Evolutionary conservation across 2,113 vertebrate species (phyloP), one percentile per base, ranked within the genome.

Genomic region (Heptranchias perlo): DNA sequence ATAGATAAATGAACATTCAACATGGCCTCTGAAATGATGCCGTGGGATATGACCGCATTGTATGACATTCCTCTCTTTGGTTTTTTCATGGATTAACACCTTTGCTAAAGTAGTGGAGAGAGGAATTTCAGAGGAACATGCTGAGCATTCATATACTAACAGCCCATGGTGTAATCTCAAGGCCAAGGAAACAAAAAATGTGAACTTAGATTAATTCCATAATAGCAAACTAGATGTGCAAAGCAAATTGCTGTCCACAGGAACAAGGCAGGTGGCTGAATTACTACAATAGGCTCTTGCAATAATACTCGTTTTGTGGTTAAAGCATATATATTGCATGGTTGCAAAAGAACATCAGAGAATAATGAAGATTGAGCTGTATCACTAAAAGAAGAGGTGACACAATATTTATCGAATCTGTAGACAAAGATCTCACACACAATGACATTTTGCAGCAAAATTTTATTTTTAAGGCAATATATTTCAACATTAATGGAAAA

Each of bases 391-490:
- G 5, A 1, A 78, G 35, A 89, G 49, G 84, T 87, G 28, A 39
- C 31, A 62, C 3, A 23, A 82, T 78, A 78, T 78, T 39, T 78
- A 39, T 78, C 4, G 76, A 39, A 18, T 4, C 3, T 89, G 49
- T 1, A 61, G 54, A 28, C 58, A 92, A n/a, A 23, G 54, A 62
- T 10, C 49, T 52, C 49, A 89, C 35, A 4, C 8, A 0, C n/a
- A 21, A 92, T 61, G 54, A 92, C 4, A 92, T 62, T 62, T n/a
- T 62, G 16, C 10, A 21, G n/a, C 89, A 92, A n/a, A 62, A 92
- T 62, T 23, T 92, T n/a, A 39, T 39, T 92, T 92, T 92, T 21
- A 58, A 91, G 87, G 52, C 52, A n/a, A 91, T 91, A 92, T 92
- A 39, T 92, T 62, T n/a, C 58, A 92, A 39, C 35, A 62, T 7